Conservation (phyloP, 2,888 invertebrate species). For the Sesamia inferens region DNA sequence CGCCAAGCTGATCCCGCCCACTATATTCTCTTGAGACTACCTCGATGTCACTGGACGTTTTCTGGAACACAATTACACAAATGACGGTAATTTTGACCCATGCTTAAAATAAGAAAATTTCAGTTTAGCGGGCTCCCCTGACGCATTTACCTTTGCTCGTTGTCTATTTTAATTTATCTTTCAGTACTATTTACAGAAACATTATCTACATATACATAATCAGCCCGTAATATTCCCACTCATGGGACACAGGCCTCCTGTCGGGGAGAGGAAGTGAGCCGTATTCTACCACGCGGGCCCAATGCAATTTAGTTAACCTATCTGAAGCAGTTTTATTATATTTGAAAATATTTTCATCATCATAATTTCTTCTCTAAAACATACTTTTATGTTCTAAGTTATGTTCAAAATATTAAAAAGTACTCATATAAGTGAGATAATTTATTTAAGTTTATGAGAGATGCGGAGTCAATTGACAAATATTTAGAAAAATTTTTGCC, state of each 20-base stretch:
- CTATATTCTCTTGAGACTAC: no score
- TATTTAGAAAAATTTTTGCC: conserved; percentile 6
- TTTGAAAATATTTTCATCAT: conserved; percentile 29
- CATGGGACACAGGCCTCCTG: no score
- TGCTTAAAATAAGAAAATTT: no score
- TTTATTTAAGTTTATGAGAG: conserved; percentile 13
- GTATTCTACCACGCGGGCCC: no score
- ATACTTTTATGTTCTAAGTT: conserved; percentile 22
- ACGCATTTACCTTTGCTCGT: not conserved
- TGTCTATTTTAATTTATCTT: conserved; percentile 42
- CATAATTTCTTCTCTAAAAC: conserved; percentile 12
- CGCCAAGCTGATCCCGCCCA: no score
- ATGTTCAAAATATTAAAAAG: conserved; percentile 32
- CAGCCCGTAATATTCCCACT: no score
- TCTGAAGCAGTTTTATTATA: conserved; percentile 2
- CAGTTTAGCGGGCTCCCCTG: no score
- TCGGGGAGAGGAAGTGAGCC: no score
- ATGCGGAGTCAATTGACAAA: conserved; percentile 16
- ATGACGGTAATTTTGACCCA: no score
- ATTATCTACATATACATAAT: no score
- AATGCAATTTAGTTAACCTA: not conserved
- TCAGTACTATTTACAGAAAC: conserved; percentile 9
- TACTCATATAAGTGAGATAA: conserved; percentile 5
- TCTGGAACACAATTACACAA: no score
- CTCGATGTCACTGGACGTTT: no score